Evolutionary conservation across 2,797 vertebrate species (phyloP).

Genomic region (Prionace glauca): DNA sequence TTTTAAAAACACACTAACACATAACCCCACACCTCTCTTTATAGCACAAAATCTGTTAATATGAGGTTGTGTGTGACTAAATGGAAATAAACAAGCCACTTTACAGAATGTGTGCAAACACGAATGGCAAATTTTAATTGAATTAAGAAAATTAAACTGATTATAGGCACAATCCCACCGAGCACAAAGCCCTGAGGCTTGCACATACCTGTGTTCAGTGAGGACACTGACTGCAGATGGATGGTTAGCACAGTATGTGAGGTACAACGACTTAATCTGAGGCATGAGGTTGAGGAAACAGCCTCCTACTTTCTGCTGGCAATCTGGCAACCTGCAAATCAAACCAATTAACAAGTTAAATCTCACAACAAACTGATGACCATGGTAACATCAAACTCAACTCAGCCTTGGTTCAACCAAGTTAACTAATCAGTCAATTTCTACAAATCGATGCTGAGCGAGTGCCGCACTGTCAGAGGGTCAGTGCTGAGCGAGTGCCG

Average conservation of each 20-base stretch:
- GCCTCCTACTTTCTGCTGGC: conserved; percentile 82
- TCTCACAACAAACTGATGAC: background rate
- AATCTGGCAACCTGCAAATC: conserved; percentile 70
- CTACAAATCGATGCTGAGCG: background rate
- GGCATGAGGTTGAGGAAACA: conserved; percentile 81
- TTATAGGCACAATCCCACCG: too few species aligned
- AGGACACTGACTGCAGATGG: conserved; percentile 86
- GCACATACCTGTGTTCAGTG: conserved; percentile 80
- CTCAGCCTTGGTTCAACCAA: background rate
- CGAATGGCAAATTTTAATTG: background rate
- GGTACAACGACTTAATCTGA: conserved; percentile 83
- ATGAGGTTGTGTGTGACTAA: background rate
- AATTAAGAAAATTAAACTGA: background rate
- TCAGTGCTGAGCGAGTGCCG: background rate
- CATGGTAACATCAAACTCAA: background rate
- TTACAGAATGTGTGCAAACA: background rate
- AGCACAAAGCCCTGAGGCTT: background rate
- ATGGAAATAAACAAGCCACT: background rate
- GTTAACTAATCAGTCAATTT: too few species aligned
- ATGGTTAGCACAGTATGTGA: conserved; percentile 88
- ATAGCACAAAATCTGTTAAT: background rate
- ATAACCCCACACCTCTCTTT: background rate
- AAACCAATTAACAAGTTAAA: conserved; percentile 3
- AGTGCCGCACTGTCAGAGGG: background rate
- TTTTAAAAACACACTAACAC: background rate